These are phyloP conservation scores for Eristalinus aeneus DNA, from an alignment of 2,888 invertebrate species.

Conservation along the genomic window DNA sequence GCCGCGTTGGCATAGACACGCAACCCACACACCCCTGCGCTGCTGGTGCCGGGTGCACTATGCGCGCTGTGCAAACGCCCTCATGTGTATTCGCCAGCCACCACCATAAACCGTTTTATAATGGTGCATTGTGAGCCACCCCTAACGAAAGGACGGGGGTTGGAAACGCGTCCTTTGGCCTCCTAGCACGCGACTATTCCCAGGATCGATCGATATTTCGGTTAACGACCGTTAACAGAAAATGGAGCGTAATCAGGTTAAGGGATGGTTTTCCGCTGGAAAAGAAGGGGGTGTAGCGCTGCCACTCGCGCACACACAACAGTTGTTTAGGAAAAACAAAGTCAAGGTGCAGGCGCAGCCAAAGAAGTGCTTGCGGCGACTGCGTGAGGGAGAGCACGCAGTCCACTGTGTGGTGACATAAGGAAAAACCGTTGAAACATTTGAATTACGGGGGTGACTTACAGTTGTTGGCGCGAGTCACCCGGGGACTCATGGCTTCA, in stretches of 20 bases:
- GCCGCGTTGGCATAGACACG: neutral
- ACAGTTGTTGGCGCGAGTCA: conserved; percentile 30
- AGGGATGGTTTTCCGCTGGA: conserved; percentile 42
- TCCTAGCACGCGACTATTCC: conserved; percentile 63
- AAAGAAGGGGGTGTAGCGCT: conserved; percentile 42
- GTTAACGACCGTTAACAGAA: conserved; percentile 65
- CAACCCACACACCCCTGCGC: neutral
- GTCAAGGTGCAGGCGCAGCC: conserved; percentile 21
- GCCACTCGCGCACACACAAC: conserved; percentile 32
- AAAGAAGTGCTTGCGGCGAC: conserved; percentile 26
- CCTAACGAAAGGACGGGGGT: conserved; percentile 47
- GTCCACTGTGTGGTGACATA: conserved; percentile 52
- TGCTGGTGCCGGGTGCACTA: conserved; percentile 1
- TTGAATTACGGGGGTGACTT: conserved; percentile 67
- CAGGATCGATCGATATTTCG: conserved; percentile 69
- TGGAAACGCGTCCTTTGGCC: conserved; percentile 8
- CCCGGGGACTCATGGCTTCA: conserved; percentile 28
- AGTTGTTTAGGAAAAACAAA: conserved; percentile 58
- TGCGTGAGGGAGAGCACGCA: conserved; percentile 4
- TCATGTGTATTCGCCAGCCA: conserved; percentile 24
- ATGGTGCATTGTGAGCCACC: conserved; percentile 64
- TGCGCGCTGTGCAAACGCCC: conserved; percentile 44
- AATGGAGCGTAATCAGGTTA: conserved; percentile 31
- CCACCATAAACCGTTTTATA: conserved; percentile 41
- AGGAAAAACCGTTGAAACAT: conserved; percentile 66